These are phyloP conservation scores for Cataglyphis altisquamis DNA, from an alignment of 2,888 invertebrate species.

Conservation along the genomic window DNA sequence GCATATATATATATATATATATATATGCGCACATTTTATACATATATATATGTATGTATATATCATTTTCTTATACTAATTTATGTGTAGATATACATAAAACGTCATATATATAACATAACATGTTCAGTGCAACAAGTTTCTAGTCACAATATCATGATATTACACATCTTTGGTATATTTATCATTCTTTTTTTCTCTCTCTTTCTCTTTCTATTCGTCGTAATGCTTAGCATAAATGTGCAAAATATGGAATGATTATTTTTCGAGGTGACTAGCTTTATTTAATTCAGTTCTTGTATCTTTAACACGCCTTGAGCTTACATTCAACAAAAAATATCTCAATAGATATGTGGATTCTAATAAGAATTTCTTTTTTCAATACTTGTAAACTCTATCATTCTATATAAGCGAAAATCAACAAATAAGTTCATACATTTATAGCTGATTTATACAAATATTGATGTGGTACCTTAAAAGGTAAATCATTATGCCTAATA, in stretches of 20 bases:
- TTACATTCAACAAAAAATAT: conserved; percentile 44
- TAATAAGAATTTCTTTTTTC: background rate
- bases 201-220: background rate
- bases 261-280: conserved; percentile 62
- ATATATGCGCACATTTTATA: conserved; percentile 43
- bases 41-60: conserved; percentile 62
- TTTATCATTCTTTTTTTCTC: background rate
- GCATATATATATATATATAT: conserved; percentile 59
- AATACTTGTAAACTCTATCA: conserved; percentile 2
- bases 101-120: conserved; percentile 38
- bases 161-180: conserved; percentile 45
- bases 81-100: conserved; percentile 54
- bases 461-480: conserved; percentile 26
- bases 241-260: conserved; percentile 60
- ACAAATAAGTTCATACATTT: conserved; percentile 13
- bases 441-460: conserved; percentile 37
- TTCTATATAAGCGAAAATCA: conserved; percentile 1
- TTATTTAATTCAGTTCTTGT: conserved; percentile 65
- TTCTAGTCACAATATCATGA: background rate
- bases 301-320: conserved; percentile 51
- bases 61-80: conserved; percentile 58
- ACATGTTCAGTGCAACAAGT: conserved; percentile 37
- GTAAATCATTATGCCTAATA: conserved; percentile 60
- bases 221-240: conserved; percentile 33
- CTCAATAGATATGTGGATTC: background rate